These are phyloP conservation scores for Nemotelus pantherinus DNA, from an alignment of 2,888 invertebrate species.

Conservation along the genomic window DNA sequence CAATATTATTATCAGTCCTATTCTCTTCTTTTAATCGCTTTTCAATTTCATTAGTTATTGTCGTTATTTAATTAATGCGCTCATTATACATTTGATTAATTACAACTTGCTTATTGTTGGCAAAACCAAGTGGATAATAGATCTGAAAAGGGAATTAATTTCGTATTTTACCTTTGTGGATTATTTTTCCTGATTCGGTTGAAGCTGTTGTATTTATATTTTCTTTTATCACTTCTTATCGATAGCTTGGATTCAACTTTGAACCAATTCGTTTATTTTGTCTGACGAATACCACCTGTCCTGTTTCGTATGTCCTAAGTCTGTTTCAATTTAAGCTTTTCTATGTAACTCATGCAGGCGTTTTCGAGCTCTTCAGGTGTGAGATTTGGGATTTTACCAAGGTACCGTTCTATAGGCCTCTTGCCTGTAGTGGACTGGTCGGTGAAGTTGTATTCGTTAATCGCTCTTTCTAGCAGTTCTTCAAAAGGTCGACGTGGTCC, in stretches of 20 bases:
- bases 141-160: no score
- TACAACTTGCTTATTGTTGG: no score
- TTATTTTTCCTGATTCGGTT: slow-evolving; percentile 14
- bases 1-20: background rate
- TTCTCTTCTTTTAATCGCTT: background rate
- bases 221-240: slow-evolving; percentile 5
- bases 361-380: background rate
- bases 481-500: slow-evolving; percentile 44
- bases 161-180: slow-evolving; percentile 26
- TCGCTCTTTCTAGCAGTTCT: slow-evolving; percentile 48
- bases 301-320: background rate
- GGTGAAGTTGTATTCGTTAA: slow-evolving; percentile 42
- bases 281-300: slow-evolving; percentile 9
- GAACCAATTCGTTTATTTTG: slow-evolving; percentile 34
- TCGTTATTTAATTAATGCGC: no score
- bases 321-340: background rate
- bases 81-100: no score
- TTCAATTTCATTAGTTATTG: slow-evolving; percentile 2
- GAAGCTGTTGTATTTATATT: slow-evolving; percentile 13
- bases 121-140: no score
- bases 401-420: slow-evolving; percentile 50
- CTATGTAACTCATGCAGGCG: background rate
- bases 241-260: background rate
- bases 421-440: slow-evolving; percentile 47
- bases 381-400: slow-evolving; percentile 41